Evolutionary conservation across 2,113 vertebrate species (phyloP).

Genomic region (Entomyzon cyanotis): DNA sequence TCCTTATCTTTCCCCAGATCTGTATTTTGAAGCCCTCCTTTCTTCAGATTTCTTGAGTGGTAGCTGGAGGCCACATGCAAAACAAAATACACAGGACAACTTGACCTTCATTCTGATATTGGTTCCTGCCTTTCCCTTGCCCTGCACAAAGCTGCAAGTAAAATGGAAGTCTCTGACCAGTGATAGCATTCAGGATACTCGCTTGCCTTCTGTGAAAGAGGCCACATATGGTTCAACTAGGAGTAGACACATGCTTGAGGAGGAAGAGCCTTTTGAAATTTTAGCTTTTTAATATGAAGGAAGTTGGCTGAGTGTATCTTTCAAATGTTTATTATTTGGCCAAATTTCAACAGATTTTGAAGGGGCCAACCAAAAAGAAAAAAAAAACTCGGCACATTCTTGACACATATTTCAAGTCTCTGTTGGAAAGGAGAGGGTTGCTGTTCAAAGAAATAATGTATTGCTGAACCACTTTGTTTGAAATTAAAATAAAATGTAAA

Average conservation of each 20-base stretch:
- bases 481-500: constrained; percentile 18
- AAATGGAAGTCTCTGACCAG: neutral
- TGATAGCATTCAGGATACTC: neutral
- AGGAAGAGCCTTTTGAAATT: constrained; percentile 14
- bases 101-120: neutral
- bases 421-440: neutral
- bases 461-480: neutral
- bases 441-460: constrained; percentile 23
- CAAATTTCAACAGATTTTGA: constrained; percentile 26
- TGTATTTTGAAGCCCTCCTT: neutral
- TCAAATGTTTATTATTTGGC: constrained; percentile 34
- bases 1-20: neutral
- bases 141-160: neutral
- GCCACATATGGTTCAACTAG: neutral
- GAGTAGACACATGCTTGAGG: neutral
- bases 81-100: neutral
- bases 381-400: neutral
- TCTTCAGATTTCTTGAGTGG: neutral
- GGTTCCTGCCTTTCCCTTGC: neutral
- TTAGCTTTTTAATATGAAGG: constrained; percentile 12
- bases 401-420: neutral
- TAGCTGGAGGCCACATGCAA: neutral
- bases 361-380: neutral
- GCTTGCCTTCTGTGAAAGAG: neutral
- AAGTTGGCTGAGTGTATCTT: neutral